Conservation (phyloP, 1,140 invertebrate species). For the Lucilia sericata region DNA sequence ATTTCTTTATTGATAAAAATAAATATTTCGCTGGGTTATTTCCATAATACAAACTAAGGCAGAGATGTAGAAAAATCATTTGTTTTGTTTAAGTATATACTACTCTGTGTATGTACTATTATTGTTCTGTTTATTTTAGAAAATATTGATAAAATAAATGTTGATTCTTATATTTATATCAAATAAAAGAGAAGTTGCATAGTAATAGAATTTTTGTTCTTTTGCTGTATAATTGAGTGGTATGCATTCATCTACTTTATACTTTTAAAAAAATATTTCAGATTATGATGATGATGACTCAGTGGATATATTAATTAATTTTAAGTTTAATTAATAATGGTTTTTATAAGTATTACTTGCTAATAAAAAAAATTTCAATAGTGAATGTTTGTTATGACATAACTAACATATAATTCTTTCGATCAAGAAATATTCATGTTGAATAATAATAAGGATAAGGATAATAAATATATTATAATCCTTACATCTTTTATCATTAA, state of each 20-base stretch:
- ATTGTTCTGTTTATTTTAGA: background rate
- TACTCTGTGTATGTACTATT: background rate
- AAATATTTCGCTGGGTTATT: background rate
- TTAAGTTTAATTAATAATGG: too few relatives aligned
- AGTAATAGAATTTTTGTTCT: background rate
- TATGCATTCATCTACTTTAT: background rate
- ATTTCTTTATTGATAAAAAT: too few relatives aligned
- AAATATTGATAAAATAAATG: constrained; percentile 18
- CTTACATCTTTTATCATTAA: too few relatives aligned
- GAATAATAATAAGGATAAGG: too few relatives aligned
- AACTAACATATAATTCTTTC: too few relatives aligned
- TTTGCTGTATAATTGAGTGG: background rate
- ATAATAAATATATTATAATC: too few relatives aligned
- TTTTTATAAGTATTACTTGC: too few relatives aligned
- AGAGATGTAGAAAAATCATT: background rate
- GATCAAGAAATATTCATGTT: too few relatives aligned
- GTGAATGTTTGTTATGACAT: too few relatives aligned
- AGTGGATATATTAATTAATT: background rate
- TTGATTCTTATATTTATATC: background rate
- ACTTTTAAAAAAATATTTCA: background rate
- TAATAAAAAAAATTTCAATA: too few relatives aligned
- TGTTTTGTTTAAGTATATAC: background rate
- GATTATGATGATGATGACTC: background rate
- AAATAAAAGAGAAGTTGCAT: background rate
- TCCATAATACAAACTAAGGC: background rate